Base-by-base conservation (phyloP, 2,797 vertebrate species). In the Eulemur rubriventer region DNA sequence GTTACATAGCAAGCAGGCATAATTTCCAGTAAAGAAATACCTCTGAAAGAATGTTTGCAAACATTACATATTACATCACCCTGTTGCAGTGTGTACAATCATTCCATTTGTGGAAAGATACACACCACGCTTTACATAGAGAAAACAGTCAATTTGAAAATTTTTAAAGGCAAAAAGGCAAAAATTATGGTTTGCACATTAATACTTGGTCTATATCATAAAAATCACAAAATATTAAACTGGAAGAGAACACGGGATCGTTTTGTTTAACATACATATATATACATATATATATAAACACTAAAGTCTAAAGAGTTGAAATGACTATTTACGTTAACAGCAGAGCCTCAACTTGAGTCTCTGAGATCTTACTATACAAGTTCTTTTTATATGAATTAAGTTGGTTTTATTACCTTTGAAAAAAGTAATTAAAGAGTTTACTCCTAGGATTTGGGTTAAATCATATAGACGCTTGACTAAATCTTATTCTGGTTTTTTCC, bases 281-380 rank as follows among this genome's bases (percentile, higher is more conserved):
- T 46, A 43, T 43, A 43, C 6, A 7, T 43, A 43, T 43, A 46
- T 46, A 46, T 59, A 59, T 28, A 26, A 13, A 94, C 11, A 89
- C 38, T 87, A 63, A 87, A 50, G 20, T 28, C 48, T 88, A 79
- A 91, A 86, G 69, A 92, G 22, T 89, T 89, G 28, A 96, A 97
- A 65, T 72, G 20, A 83, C 38, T 83, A 78, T 67, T 57, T 61
- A 86, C 41, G 33, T 86, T 38, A 78, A 81, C 30, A 48, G 22
- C 18, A 88, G 2, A 76, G 6, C 11, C 38, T 91, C 82, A 65
- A 81, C 26, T 78, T 86, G n/a, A 6, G 30, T 14, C 28, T 72
- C 50, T 92, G 57, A 83, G 57, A 57, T 86, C 9, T 55, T 92
- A 87, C 57, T 69, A 57, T 33, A 79, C 22, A n/a, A 75, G 20